A percentile compares a stretch with the other conserved stretches of the same genome.
Conservation (phyloP, 2,797 vertebrate species). For the Galaxias olidus region DNA sequence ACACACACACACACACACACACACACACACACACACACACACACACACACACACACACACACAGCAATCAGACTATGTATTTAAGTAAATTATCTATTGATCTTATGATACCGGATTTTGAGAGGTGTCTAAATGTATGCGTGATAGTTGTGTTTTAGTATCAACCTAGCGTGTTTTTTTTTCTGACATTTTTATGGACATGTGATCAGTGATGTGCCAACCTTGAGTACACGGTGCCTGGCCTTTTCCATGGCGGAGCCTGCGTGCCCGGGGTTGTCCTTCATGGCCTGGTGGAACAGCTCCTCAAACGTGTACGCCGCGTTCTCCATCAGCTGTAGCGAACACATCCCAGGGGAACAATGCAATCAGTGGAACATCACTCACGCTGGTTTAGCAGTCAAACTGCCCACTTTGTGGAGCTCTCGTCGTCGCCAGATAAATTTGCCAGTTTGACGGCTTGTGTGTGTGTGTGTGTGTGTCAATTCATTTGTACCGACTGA, state of each 20-base stretch:
- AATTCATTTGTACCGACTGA: no score
- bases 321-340: constrained; percentile 84
- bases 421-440: no score
- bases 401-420: no score
- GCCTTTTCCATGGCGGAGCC: constrained; percentile 79
- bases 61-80: background rate
- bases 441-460: no score
- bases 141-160: background rate
- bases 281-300: constrained; percentile 71
- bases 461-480: no score
- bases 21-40: background rate
- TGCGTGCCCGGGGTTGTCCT: constrained; percentile 68
- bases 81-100: no score
- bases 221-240: constrained; percentile 88
- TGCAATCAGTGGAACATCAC: background rate
- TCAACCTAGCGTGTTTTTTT: background rate
- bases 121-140: background rate
- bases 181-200: background rate
- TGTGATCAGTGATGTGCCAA: constrained; percentile 46
- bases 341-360: constrained; percentile 12
- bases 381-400: background rate
- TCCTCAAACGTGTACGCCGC: constrained; percentile 83
- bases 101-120: no score
- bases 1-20: background rate
- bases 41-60: background rate